phyloP scores from a whole-genome alignment of 2,888 invertebrate species.

The Ophonus ardosiacus region DNA sequence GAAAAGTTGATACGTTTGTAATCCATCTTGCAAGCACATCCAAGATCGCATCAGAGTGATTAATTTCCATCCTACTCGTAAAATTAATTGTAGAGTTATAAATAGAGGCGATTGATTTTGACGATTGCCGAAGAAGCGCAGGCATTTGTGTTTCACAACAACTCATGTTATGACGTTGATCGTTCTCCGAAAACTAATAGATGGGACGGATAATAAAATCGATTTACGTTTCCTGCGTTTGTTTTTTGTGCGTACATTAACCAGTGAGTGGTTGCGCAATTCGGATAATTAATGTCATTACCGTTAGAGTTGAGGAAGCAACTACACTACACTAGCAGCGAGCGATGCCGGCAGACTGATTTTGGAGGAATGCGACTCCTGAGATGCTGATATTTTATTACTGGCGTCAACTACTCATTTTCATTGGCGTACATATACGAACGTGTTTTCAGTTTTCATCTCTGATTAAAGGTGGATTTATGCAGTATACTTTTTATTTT shows the following conservation, averaged over 20 bases:
- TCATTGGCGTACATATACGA: conserved; percentile 12
- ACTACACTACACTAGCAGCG: background rate
- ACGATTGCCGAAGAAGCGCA: conserved; percentile 12
- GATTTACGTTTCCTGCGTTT: conserved; percentile 58
- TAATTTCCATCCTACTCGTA: conserved; percentile 59
- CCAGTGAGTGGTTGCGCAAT: conserved; percentile 55
- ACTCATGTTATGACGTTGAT: conserved; percentile 6
- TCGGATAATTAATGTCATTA: conserved; percentile 62
- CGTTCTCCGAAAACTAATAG: conserved; percentile 53
- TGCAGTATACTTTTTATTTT: too few species aligned
- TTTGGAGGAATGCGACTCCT: conserved; percentile 59
- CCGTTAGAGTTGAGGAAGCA: conserved; percentile 55
- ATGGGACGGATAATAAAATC: conserved; percentile 59
- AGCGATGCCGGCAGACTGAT: conserved; percentile 41
- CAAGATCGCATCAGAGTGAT: conserved; percentile 35
- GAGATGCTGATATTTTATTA: conserved; percentile 48
- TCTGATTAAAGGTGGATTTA: too few species aligned
- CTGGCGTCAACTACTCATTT: background rate
- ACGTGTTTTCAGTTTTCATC: too few species aligned
- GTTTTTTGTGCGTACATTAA: conserved; percentile 38
- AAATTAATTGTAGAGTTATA: conserved; percentile 56
- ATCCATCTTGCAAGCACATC: conserved; percentile 20
- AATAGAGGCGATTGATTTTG: conserved; percentile 56
- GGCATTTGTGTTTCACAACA: conserved; percentile 44
- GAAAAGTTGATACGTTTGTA: conserved; percentile 28